Conservation (phyloP, 2,113 vertebrate species). For the Ploceus nigricollis region DNA sequence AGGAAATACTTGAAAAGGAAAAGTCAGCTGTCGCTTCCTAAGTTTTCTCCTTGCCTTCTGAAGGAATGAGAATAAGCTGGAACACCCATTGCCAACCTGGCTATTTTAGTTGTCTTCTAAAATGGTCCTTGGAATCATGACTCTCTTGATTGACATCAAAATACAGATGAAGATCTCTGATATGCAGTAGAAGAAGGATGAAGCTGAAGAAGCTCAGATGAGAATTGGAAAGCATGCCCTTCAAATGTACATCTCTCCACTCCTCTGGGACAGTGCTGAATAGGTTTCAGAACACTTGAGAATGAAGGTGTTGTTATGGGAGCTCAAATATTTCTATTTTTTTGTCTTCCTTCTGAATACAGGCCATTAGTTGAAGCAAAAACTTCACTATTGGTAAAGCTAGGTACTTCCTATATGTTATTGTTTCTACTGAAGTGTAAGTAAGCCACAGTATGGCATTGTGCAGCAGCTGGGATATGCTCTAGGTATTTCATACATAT, state of each 20-base stretch:
- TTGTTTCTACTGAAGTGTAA: background rate
- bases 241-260: background rate
- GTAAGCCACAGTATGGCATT: background rate
- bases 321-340: background rate
- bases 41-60: background rate
- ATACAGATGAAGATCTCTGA: background rate
- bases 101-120: background rate
- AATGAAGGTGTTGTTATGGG: background rate
- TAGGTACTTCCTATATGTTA: background rate
- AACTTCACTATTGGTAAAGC: background rate
- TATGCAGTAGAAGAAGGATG: background rate
- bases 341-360: background rate
- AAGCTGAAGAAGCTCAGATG: background rate
- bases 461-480: background rate
- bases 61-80: background rate
- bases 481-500: background rate
- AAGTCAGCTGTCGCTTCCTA: background rate
- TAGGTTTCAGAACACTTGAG: background rate
- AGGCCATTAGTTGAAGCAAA: background rate
- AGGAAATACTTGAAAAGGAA: background rate
- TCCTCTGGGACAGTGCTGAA: background rate
- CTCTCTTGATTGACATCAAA: background rate
- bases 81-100: background rate
- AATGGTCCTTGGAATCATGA: background rate
- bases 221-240: background rate